phyloP scores from a whole-genome alignment of 1,140 invertebrate genomes.

The Dendrolimus punctatus region DNA sequence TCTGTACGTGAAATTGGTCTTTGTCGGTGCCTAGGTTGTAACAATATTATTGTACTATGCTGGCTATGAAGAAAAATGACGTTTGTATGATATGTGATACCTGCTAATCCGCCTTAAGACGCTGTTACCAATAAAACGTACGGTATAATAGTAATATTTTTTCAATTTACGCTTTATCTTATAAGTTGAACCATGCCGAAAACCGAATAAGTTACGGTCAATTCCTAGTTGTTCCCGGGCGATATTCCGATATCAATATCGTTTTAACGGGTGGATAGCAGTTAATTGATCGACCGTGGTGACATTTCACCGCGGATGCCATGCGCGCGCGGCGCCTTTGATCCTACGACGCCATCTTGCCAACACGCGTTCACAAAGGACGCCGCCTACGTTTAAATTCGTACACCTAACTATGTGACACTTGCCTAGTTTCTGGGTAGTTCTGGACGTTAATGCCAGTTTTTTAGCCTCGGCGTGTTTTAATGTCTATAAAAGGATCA shows the following conservation, averaged over 20 bases:
- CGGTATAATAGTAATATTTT: too few species aligned
- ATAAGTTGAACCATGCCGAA: conserved; percentile 15
- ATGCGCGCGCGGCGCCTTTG: conserved; percentile 42
- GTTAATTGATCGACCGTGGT: conserved; percentile 59
- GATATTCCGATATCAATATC: conserved; percentile 51
- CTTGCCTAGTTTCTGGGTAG: conserved; percentile 31
- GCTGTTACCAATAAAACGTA: too few species aligned
- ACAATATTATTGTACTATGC: too few species aligned
- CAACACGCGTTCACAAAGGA: conserved; percentile 31
- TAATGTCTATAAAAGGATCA: conserved; percentile 22
- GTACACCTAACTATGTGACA: conserved; percentile 54
- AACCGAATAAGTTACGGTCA: conserved; percentile 31
- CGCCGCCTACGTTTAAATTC: conserved; percentile 55
- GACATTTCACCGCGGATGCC: conserved; percentile 51
- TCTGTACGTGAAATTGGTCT: too few species aligned
- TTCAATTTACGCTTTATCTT: not conserved
- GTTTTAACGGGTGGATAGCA: conserved; percentile 29
- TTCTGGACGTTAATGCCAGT: conserved; percentile 25
- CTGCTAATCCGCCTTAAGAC: too few species aligned
- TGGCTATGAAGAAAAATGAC: too few species aligned
- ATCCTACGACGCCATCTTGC: conserved; percentile 26
- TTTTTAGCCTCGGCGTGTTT: conserved; percentile 15
- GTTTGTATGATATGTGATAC: too few species aligned
- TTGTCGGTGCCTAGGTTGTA: too few species aligned
- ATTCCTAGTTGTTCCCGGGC: conserved; percentile 19